phyloP scores from a whole-genome alignment of 2,113 vertebrate genomes.

The Thamnaconus septentrionalis region DNA sequence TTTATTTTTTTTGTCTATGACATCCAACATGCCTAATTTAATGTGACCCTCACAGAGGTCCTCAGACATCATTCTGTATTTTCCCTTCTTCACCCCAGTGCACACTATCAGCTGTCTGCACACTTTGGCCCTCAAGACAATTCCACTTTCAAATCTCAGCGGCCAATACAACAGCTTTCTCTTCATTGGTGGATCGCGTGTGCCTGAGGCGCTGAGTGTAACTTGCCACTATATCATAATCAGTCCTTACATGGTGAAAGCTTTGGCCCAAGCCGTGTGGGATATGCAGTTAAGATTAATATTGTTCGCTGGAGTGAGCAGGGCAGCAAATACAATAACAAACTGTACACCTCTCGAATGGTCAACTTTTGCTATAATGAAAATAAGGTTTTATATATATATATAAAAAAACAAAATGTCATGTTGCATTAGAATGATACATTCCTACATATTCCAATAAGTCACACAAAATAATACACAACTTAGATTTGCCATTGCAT shows the following conservation, averaged over 20 bases:
- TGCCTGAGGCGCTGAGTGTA: constrained; percentile 31
- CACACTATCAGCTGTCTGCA: constrained; percentile 35
- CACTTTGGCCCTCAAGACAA: constrained; percentile 16
- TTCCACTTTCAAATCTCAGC: constrained; percentile 19
- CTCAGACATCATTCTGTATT: background rate
- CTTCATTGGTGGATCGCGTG: constrained; percentile 29
- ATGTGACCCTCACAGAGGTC: too few relatives aligned
- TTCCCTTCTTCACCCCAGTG: background rate
- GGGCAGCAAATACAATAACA: constrained; percentile 9
- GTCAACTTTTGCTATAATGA: constrained; percentile 48
- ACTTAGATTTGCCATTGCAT: too few relatives aligned
- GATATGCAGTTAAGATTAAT: constrained; percentile 47
- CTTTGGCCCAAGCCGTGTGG: constrained; percentile 27
- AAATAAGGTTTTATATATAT: constrained; percentile 19
- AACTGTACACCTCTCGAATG: constrained; percentile 40
- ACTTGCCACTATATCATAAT: constrained; percentile 37
- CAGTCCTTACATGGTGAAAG: constrained; percentile 42
- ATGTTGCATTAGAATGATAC: too few relatives aligned
- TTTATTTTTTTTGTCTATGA: too few relatives aligned
- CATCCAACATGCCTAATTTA: too few relatives aligned
- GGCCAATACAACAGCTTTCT: constrained; percentile 31
- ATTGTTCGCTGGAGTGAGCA: constrained; percentile 27
- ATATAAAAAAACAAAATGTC: too few relatives aligned
- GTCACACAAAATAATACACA: too few relatives aligned
- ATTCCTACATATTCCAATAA: too few relatives aligned